Conservation (phyloP, 2,888 invertebrate species). For the Callosobruchus maculatus region DNA sequence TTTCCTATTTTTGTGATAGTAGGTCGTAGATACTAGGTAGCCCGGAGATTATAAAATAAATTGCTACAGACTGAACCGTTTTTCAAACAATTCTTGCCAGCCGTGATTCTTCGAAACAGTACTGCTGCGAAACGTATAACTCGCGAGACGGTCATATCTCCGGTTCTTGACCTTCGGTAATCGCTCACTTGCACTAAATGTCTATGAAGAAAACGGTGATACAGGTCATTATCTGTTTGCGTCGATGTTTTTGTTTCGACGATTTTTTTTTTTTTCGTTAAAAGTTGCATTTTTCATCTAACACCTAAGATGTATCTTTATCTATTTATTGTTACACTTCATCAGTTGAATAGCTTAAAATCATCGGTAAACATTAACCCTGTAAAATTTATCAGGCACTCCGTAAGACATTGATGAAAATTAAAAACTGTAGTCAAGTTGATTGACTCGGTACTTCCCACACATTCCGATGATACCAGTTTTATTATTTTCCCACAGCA, state of each 20-base stretch:
- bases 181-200: constrained; percentile 30
- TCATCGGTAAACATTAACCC: too few relatives aligned
- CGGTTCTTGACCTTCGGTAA: constrained; percentile 30
- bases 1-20: neutral
- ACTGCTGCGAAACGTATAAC: neutral
- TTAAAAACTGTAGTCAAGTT: too few relatives aligned
- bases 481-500: too few relatives aligned
- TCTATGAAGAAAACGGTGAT: neutral
- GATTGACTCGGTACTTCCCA: too few relatives aligned
- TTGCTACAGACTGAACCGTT: neutral
- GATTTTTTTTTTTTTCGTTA: too few relatives aligned
- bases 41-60: neutral
- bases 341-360: too few relatives aligned
- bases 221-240: neutral
- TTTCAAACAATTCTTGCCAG: neutral
- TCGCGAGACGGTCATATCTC: constrained; percentile 14
- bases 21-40: neutral
- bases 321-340: too few relatives aligned
- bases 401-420: too few relatives aligned
- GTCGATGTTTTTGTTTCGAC: neutral
- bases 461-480: too few relatives aligned
- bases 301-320: too few relatives aligned
- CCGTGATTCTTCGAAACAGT: neutral
- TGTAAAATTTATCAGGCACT: too few relatives aligned
- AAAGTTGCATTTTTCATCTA: too few relatives aligned